Evolutionary conservation across 2,888 invertebrate species (phyloP).

Genomic region (Dinocampus coccinellae): DNA sequence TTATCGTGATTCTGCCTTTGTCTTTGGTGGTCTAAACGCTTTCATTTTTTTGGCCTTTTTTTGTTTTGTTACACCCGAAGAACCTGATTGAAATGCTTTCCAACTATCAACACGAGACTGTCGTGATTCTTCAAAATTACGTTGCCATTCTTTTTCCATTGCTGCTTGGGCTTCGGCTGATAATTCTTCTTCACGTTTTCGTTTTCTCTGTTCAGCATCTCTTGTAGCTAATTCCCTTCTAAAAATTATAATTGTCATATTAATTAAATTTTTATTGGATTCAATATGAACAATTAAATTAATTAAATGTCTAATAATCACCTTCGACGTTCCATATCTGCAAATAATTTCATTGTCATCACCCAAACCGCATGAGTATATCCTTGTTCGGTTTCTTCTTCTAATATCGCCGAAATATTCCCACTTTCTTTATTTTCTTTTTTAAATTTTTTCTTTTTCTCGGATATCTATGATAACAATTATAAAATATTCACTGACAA

Average conservation of each 20-base stretch:
- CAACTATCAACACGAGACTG: constrained; percentile 93
- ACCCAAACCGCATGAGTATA: constrained; percentile 96
- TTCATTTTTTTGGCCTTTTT: constrained; percentile 86
- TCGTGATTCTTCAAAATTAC: constrained; percentile 97
- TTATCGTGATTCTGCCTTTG: constrained; percentile 88
- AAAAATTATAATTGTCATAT: too few relatives aligned
- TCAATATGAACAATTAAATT: too few relatives aligned
- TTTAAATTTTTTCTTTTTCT: constrained; percentile 93
- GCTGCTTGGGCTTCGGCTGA: constrained; percentile 92
- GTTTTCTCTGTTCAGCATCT: constrained; percentile 93
- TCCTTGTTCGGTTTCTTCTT: constrained; percentile 87
- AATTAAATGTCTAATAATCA: constrained; percentile 35
- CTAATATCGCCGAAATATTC: constrained; percentile 76
- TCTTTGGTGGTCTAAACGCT: constrained; percentile 91
- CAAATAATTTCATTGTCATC: constrained; percentile 98
- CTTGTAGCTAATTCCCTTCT: constrained; percentile 86
- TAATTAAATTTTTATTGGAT: too few relatives aligned
- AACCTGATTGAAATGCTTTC: constrained; percentile 86
- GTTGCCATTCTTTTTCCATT: constrained; percentile 96
- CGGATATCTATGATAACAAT: constrained; percentile 78
- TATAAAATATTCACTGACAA: not conserved
- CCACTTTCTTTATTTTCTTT: constrained; percentile 83
- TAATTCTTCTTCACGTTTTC: constrained; percentile 93
- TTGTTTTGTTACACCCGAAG: constrained; percentile 76
- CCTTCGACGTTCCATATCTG: constrained; percentile 95